Conservation (phyloP, 1,140 invertebrate genomes). For the Drosophila athabasca region DNA sequence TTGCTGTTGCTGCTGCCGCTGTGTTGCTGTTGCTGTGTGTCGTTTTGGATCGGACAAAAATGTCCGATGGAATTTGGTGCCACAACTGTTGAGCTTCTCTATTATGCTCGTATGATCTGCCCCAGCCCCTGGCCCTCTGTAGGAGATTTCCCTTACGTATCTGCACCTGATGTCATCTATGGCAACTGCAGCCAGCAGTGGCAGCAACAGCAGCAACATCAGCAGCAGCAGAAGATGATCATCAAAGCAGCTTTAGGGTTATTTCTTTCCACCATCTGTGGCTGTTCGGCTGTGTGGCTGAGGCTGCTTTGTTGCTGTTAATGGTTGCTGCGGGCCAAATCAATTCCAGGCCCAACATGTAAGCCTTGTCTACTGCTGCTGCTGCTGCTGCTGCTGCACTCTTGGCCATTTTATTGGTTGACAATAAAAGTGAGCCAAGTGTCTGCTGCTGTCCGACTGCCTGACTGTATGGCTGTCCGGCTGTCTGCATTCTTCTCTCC, state of each 20-base stretch:
- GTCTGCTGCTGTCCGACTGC: neutral
- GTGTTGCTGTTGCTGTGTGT: conserved; percentile 47
- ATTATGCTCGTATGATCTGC: neutral
- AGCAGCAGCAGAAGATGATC: conserved; percentile 30
- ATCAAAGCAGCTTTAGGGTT: conserved; percentile 47
- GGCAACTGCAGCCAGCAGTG: neutral
- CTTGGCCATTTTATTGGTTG: conserved; percentile 67
- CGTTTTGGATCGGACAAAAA: conserved; percentile 58
- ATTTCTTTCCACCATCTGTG: neutral
- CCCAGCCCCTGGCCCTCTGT: no score
- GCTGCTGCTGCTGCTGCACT: no score
- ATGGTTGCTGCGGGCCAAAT: conserved; percentile 77
- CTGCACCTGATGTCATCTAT: conserved; percentile 66
- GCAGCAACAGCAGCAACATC: conserved; percentile 7
- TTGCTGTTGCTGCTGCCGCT: conserved; percentile 24
- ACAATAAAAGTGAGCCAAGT: conserved; percentile 75
- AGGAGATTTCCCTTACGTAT: conserved; percentile 16
- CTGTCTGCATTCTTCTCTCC: neutral
- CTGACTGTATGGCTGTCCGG: neutral
- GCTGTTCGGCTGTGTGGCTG: conserved; percentile 16
- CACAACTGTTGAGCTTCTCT: conserved; percentile 30
- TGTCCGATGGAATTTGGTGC: conserved; percentile 55
- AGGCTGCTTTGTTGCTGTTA: conserved; percentile 69
- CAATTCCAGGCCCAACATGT: conserved; percentile 68
- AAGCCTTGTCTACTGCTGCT: conserved; percentile 20